phyloP scores from a whole-genome alignment of 1,140 invertebrate species.

The Trachymyrmex cornetzi region DNA sequence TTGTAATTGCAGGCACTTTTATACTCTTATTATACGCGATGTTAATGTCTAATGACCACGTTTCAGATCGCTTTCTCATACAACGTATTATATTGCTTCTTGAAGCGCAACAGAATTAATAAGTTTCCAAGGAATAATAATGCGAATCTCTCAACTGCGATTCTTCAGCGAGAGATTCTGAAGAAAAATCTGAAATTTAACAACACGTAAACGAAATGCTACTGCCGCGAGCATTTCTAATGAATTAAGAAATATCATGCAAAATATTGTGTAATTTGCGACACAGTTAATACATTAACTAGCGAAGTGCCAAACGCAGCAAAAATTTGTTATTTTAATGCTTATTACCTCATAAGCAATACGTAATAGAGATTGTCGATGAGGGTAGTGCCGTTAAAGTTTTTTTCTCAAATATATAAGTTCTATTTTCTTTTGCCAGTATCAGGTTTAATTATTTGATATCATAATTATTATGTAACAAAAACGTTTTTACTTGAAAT shows the following conservation, averaged over 20 bases:
- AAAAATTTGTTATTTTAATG: conserved; percentile 38
- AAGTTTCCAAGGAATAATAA: conserved; percentile 27
- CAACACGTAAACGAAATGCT: conserved; percentile 4
- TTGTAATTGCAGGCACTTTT: conserved; percentile 9
- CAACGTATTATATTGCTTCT: not conserved
- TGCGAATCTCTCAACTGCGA: not conserved
- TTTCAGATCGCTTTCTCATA: not conserved
- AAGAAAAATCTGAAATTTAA: not conserved
- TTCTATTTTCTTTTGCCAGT: not conserved
- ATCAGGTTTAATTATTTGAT: not conserved
- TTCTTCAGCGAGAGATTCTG: not conserved
- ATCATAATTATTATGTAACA: not conserved
- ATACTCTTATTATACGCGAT: not conserved
- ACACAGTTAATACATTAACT: conserved; percentile 11
- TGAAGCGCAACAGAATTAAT: conserved; percentile 27
- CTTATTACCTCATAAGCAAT: conserved; percentile 18
- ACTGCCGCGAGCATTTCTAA: conserved; percentile 14
- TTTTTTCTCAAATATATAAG: not conserved
- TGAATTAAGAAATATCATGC: conserved; percentile 62
- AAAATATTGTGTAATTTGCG: not conserved
- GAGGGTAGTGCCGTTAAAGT: not conserved
- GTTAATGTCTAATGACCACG: not conserved
- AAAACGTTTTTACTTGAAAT: not conserved
- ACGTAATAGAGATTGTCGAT: not conserved
- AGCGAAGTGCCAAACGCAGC: not conserved